Conservation (phyloP, 2,113 vertebrate species). For the Potamarius usumacintae region DNA sequence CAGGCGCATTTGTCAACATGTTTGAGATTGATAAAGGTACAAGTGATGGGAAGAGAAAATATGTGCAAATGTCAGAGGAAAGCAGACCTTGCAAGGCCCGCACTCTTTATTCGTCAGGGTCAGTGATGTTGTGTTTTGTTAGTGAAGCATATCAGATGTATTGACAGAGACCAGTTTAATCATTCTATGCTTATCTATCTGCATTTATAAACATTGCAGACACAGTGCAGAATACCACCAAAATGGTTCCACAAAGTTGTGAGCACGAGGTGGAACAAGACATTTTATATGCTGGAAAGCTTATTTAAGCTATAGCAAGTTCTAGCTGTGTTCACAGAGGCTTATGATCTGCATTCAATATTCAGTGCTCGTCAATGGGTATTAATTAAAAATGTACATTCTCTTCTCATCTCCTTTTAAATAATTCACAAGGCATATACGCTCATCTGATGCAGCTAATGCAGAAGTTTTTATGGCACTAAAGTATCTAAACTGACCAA, state of each 20-base stretch:
- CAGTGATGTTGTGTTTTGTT: neutral
- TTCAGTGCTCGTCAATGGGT: neutral
- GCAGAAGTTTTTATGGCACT: neutral
- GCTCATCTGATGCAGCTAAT: neutral
- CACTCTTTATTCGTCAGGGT: neutral
- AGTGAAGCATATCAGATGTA: neutral
- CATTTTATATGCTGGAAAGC: neutral
- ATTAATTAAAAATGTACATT: conserved; percentile 11
- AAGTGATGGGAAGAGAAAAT: neutral
- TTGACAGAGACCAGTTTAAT: neutral
- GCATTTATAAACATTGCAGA: neutral
- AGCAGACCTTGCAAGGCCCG: neutral
- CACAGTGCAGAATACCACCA: neutral
- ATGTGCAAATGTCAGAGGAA: neutral
- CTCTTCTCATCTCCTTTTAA: neutral
- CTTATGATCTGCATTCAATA: neutral
- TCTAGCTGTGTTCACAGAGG: neutral
- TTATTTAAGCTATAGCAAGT: neutral
- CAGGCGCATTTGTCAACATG: neutral
- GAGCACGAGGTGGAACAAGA: neutral
- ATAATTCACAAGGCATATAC: neutral
- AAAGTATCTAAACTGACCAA: neutral
- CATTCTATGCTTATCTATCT: neutral
- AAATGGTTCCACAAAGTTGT: neutral
- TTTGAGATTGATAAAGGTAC: neutral